Evolutionary conservation across 2,797 vertebrate genomes (phyloP), one percentile per base, ranked within the genome.

Genomic region (Phaenicophaeus curvirostris): DNA sequence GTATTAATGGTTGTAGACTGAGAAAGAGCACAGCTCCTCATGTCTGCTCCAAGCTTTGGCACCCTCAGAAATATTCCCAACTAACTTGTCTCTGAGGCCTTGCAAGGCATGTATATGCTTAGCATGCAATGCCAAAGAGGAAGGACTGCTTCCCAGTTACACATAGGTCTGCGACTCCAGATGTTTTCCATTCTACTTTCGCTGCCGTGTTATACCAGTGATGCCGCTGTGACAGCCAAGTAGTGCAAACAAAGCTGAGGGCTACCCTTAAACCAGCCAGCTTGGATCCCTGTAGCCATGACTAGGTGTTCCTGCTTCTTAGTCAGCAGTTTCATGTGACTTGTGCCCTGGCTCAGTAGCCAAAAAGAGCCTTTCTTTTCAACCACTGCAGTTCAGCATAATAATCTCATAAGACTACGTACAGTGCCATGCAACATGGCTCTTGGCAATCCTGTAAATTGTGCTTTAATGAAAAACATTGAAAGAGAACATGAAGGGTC

Each of bases 401-500:
- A 72, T 50, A 30, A 73, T 10, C 17, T 83, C 68, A 20, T 35
- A 78, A 88, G 5, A 61, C 33, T 61, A 53, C 24, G 18, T 13
- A 28, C 24, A 65, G 30, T 35, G 30, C 8, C 55, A 85, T 0
- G 1, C 46, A 74, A 51, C 31, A 58, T 3, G 35, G n/a, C 42
- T 69, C 42, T 53, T 3, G 4, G n/a, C 57, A 73, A n/a, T 71
- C 21, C n/a, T 85, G 7, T 51, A 67, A 68, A 90, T 25, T 37
- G 3, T 59, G 19, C 35, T 88, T 83, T 72, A 62, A 81, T 48
- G 54, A 82, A 71, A 85, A 85, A 65, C 17, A 19, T 37, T 61
- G 42, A 58, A 85, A 67, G 33, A 81, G 97, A 98, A 98, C 98
- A 98, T 97, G 80, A 98, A 96, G 93, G 94, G 1, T 97, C 97